Evolutionary conservation across 64 coral and sea anemone genomes (phyloP).

Genomic region (Catalaphyllia jardinei): DNA sequence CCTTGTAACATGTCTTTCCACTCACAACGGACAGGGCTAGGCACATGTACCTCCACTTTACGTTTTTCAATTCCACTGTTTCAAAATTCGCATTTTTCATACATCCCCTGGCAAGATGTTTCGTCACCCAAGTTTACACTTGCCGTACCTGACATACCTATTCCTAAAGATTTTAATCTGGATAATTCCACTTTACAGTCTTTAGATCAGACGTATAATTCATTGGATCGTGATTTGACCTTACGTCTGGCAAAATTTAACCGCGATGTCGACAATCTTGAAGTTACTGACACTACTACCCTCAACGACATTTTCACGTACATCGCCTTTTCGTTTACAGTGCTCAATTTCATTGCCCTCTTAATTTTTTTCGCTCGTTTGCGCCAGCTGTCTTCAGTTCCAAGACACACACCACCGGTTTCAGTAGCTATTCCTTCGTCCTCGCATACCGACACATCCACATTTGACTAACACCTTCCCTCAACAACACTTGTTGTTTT

Average conservation of each 20-base stretch:
- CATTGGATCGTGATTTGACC: not conserved
- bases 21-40: not conserved
- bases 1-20: not conserved
- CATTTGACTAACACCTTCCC: not conserved
- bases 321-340: not conserved
- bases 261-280: not conserved
- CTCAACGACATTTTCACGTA: not conserved
- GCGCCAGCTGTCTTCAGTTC: not conserved
- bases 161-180: not conserved
- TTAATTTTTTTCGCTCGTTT: not conserved
- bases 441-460: not conserved
- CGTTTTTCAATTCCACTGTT: not conserved
- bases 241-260: not conserved
- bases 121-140: not conserved
- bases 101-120: not conserved
- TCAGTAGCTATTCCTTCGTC: not conserved
- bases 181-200: not conserved
- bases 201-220: not conserved
- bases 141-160: not conserved
- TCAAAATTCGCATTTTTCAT: not conserved
- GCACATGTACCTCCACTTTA: not conserved
- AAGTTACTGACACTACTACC: not conserved
- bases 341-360: not conserved
- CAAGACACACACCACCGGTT: not conserved
- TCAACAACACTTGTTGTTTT: too few species aligned